Evolutionary conservation across 2,888 invertebrate genomes (phyloP), one percentile per base, ranked within the genome.

Genomic region (Netelia inedita): DNA sequence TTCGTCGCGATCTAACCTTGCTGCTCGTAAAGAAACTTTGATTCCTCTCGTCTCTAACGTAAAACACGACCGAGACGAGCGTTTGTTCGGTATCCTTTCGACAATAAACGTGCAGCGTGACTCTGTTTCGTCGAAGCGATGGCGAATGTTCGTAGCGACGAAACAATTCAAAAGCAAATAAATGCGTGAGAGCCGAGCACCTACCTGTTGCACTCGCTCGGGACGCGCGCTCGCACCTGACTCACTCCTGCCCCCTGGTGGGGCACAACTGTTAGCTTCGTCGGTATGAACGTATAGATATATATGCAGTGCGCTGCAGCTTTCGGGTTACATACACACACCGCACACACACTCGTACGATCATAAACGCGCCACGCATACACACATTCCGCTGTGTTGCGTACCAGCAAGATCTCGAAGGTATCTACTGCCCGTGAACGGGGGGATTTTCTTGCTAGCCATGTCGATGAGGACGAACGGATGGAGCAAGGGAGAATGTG

Each of bases 171-270:
- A 69, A 69, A 81, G 61, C 57, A 76, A 46, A 72, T 72, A 61
- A 69, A 74, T 63, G 68, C 53, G 74, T 65, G 55, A 43, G 69
- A 68, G 65, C 35, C 6, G 35, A 75, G 78, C 71, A 73, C 21
- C 87, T 88, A 89, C 89, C 88, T 89, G 89, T 88, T 89, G 88
- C 89, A 80, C 83, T 79, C 73, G 55, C 72, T 71, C 28, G 66
- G 69, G 53, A 57, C 73, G 63, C 85, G 82, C 83, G 83, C 82
- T 79, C 79, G 66, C 74, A 88, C 85, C 85, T 87, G 85, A 82
- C 69, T 71, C 73, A 84, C 88, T 88, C 89, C 87, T 89, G 89
- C 88, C 88, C 85, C 23, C 19, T 43, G 16, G 11, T 19, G 23
- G 11, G 19, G 43, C 66, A 23, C 50, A 21, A 72, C 61, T 79